phyloP scores from a whole-genome alignment of 2,888 invertebrate species.

The Sthenelais limicola region DNA sequence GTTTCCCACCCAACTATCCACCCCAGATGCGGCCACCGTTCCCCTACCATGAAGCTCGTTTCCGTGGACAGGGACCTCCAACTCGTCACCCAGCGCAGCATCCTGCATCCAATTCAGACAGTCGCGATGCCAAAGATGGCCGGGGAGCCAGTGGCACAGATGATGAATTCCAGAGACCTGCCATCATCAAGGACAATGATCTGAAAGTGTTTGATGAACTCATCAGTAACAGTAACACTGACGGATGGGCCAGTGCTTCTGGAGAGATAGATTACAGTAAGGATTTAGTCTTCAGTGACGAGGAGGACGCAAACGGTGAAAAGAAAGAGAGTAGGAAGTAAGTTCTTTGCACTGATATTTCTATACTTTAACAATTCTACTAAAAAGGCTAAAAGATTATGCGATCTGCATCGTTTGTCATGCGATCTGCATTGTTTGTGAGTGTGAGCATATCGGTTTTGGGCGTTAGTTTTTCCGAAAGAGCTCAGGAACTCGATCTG shows the following conservation, averaged over 20 bases:
- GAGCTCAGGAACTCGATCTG: too few relatives aligned
- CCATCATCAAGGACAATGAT: conserved; percentile 94
- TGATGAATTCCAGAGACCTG: conserved; percentile 67
- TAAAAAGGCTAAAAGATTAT: too few relatives aligned
- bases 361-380: too few relatives aligned
- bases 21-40: conserved; percentile 66
- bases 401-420: too few relatives aligned
- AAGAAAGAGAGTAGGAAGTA: conserved; percentile 30
- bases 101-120: conserved; percentile 21
- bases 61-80: conserved; percentile 60
- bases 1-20: conserved; percentile 58
- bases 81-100: conserved; percentile 57
- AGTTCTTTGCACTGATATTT: background rate
- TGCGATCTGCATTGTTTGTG: too few relatives aligned
- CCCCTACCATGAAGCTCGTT: conserved; percentile 59
- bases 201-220: conserved; percentile 93
- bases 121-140: conserved; percentile 5
- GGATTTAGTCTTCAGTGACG: conserved; percentile 94
- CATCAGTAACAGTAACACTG: conserved; percentile 78
- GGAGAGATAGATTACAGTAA: conserved; percentile 95
- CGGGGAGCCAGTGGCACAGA: conserved; percentile 54
- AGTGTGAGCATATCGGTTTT: too few relatives aligned
- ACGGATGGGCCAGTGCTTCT: conserved; percentile 89
- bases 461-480: too few relatives aligned
- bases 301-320: conserved; percentile 77